Percentiles rank a stretch among this genome's conserved stretches.
phyloP scores from a whole-genome alignment of 2,113 vertebrate species.

The Hemichromis elongatus region DNA sequence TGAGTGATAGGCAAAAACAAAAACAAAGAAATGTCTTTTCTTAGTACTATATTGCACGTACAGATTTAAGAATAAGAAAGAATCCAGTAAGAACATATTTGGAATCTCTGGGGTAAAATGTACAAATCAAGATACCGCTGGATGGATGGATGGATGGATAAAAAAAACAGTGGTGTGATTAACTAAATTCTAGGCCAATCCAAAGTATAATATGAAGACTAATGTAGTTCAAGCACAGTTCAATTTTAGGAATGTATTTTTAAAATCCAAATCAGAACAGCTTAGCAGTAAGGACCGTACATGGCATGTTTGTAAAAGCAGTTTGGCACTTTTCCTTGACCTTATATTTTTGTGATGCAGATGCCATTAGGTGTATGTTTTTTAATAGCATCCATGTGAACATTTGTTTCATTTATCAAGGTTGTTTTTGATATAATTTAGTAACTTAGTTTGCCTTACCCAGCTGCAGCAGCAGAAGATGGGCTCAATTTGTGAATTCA shows the following conservation, averaged over 20 bases:
- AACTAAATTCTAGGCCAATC: conserved; percentile 48
- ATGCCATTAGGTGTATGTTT: not conserved
- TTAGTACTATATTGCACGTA: not conserved
- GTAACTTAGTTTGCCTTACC: not conserved
- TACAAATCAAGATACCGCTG: too few relatives aligned
- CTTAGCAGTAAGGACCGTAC: not conserved
- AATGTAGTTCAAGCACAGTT: conserved; percentile 24
- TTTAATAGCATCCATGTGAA: not conserved
- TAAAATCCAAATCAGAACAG: not conserved
- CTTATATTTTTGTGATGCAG: not conserved
- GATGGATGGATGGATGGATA: too few relatives aligned
- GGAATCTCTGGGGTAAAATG: not conserved
- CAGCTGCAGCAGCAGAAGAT: not conserved
- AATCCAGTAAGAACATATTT: not conserved
- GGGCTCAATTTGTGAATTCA: not conserved
- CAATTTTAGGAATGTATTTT: conserved; percentile 52
- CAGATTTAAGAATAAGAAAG: not conserved
- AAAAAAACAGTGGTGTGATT: not conserved
- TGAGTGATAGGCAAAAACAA: too few relatives aligned
- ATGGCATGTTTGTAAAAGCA: not conserved
- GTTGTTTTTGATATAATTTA: not conserved
- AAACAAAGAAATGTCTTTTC: too few relatives aligned
- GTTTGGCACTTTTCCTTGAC: not conserved
- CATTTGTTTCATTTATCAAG: not conserved
- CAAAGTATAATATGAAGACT: conserved; percentile 21